Evolutionary conservation across 2,113 vertebrate species (phyloP), one percentile per base, ranked within the genome.

Genomic region (Heloderma charlesbogerti): DNA sequence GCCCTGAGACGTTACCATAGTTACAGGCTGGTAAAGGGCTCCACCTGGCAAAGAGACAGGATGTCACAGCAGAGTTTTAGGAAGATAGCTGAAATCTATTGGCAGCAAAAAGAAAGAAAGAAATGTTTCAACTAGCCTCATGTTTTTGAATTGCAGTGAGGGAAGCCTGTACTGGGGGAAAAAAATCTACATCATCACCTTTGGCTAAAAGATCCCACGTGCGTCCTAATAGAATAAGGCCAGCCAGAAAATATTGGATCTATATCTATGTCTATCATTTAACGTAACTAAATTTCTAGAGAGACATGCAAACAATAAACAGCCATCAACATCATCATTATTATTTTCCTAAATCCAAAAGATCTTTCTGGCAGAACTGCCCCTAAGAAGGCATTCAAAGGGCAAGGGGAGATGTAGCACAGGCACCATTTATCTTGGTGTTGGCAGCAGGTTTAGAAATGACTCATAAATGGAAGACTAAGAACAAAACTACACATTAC

Each of bases 1-100:
- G 96, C 99, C 99, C 97, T 99, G 99, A 80, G 99, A 99, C 89
- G 99, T 99, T 98, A 99, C 99, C 99, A 99, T 99, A 2, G 99
- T 98, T 98, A 99, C 99, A 0, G 99, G 99, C 98, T 99, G 99
- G 98, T 99, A 99, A 97, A 99, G 94, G 90, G 99, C 98, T 97
- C 99, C 99, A 97, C 99, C 98, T 99, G 94, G 90, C 90, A 97
- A 97, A 94, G 83, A 93, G 96, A 97, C 92, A 96, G 95, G 95
- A 25, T 85, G 71, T 95, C 94, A 95, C 90, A 93, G 72, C 94
- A 92, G 93, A 95, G 25, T 27, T 86, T 92, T 86, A 88, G 87
- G 85, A 54, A 86, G 51, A 77, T 25, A 63, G 71, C 71, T 77
- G 54, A 66, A 20, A 45, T 85, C 60, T 60, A 48, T 12, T 16